Conservation (phyloP, 2,797 vertebrate species). For the Garrulus glandarius region DNA sequence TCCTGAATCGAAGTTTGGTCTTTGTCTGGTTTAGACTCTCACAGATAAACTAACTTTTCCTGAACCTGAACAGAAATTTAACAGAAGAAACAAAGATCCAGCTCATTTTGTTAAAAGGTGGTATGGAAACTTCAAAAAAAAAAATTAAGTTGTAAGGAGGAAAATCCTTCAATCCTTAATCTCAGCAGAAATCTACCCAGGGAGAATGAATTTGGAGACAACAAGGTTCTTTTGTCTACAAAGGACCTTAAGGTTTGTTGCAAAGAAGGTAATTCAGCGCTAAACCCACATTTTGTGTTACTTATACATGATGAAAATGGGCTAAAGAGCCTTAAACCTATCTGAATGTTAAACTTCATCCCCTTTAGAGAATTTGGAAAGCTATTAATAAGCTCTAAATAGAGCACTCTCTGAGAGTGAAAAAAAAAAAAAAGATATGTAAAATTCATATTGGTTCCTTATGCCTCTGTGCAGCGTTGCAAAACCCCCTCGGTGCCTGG, state of each 20-base stretch:
- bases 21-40: not conserved
- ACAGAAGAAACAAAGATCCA: not conserved
- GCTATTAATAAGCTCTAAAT: conserved; percentile 57
- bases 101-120: not conserved
- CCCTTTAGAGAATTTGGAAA: not conserved
- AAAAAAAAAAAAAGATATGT: not conserved
- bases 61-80: not conserved
- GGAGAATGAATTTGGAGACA: not conserved
- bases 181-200: not conserved
- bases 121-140: not conserved
- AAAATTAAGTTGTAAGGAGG: not conserved
- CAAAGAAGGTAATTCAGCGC: not conserved
- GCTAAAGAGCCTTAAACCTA: conserved; percentile 18
- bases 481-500: not conserved
- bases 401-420: not conserved
- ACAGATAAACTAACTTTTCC: not conserved
- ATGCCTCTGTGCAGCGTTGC: not conserved
- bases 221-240: not conserved
- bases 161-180: conserved; percentile 7
- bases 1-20: not conserved
- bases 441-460: not conserved
- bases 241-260: not conserved
- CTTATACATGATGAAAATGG: not conserved
- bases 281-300: not conserved
- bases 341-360: not conserved